Base-by-base conservation (phyloP, 2,113 vertebrate species). In the Lagopus leucura region DNA sequence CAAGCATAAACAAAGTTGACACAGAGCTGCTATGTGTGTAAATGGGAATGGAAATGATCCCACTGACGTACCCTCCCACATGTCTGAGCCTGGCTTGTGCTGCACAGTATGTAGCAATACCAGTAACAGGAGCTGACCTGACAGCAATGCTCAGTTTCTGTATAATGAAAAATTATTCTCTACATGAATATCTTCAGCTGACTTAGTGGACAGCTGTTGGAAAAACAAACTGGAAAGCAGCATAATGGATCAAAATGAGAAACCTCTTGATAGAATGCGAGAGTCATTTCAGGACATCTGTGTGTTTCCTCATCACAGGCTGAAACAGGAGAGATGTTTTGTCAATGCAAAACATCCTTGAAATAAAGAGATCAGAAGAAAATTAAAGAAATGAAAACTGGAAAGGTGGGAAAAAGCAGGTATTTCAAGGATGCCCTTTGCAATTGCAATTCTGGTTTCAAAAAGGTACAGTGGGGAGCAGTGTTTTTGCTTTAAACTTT, bases 151-250 rank as follows among this genome's bases (percentile, higher is more conserved):
- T 88, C n/a, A 22, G 6, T 75, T 88, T 81, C 61, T 86, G 10
- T 50, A 20, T 10, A 55, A 65, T 16, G 38, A 85, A 61, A 10
- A 88, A 72, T 69, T 83, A 27, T 8, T 78, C 22, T 78, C 30
- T 50, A 1, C 16, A 18, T 11, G 2, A 88, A 75, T 27, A 13
- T 84, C 83, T 90, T 82, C 36, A 70, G 19, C 38, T 86, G 60
- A 38, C 21, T 75, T 69, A 58, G 34, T 15, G 54, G 69, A 63
- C 86, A 76, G 63, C 58, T 79, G 63, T 57, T 88, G 77, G 66
- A 72, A 86, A 90, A 96, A 84, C 13, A 71, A 43, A 71, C 80
- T 90, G 79, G 24, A 20, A 83, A 92, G 25, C 42, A 90, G 64
- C 43, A 60, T 13, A 71, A 67, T 8, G 4, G 36, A 90, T 69